These are phyloP conservation scores for Saccopteryx bilineata DNA, from an alignment of 2,113 vertebrate genomes.

Conservation along the genomic window DNA sequence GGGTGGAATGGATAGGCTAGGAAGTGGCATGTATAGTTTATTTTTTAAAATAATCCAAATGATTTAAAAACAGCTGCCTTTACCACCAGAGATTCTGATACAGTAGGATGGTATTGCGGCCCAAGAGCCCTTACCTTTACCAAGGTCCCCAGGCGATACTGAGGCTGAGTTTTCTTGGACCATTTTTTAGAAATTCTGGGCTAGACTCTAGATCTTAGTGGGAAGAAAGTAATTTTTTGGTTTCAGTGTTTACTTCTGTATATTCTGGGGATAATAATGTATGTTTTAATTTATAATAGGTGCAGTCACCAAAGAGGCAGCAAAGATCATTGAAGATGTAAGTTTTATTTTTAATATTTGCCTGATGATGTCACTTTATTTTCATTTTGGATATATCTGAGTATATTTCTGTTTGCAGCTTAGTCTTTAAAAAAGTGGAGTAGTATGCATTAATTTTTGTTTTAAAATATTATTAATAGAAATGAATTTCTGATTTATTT, in stretches of 20 bases:
- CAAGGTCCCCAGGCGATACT: neutral
- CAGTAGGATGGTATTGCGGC: neutral
- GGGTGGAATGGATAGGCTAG: neutral
- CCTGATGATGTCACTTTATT: slow-evolving; percentile 48
- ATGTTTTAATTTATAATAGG: slow-evolving; percentile 87
- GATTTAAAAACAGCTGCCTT: slow-evolving; percentile 24
- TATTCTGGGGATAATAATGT: slow-evolving; percentile 54
- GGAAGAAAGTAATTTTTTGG: slow-evolving; percentile 27
- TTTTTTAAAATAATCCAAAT: slow-evolving; percentile 44
- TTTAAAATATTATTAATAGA: slow-evolving; percentile 54
- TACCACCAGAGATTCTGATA: slow-evolving; percentile 34
- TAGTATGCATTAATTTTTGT: slow-evolving; percentile 28
- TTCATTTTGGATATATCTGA: slow-evolving; percentile 64
- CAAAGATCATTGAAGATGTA: slow-evolving; percentile 95
- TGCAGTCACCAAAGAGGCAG: slow-evolving; percentile 91
- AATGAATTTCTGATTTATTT: slow-evolving; percentile 44
- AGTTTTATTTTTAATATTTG: slow-evolving; percentile 85
- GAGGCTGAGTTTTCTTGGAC: slow-evolving; percentile 18
- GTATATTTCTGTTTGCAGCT: slow-evolving; percentile 18
- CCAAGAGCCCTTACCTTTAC: neutral
- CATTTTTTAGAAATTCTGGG: slow-evolving; percentile 52
- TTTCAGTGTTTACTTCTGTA: slow-evolving; percentile 64
- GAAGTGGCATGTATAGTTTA: neutral
- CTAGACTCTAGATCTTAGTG: neutral
- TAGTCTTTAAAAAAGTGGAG: slow-evolving; percentile 18